These are phyloP conservation scores for Lasius fuliginosus DNA, from an alignment of 2,888 invertebrate genomes.

Conservation along the genomic window DNA sequence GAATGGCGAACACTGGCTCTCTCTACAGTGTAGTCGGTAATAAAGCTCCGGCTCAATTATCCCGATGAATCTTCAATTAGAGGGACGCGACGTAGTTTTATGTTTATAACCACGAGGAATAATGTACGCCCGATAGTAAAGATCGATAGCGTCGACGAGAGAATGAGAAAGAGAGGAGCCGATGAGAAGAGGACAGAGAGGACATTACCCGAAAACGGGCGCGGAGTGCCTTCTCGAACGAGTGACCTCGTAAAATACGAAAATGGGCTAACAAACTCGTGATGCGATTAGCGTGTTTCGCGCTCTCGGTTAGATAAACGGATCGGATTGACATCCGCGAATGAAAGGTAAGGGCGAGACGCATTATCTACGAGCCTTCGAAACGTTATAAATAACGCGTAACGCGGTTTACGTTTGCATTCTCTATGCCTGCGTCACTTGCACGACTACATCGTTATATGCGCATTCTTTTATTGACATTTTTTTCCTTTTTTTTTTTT, in stretches of 20 bases:
- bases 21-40: constrained; percentile 62
- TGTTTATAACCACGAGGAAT: constrained; percentile 69
- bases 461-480: constrained; percentile 24
- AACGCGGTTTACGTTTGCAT: constrained; percentile 38
- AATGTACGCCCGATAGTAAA: constrained; percentile 73
- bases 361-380: constrained; percentile 36
- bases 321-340: constrained; percentile 39
- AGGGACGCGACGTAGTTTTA: constrained; percentile 69
- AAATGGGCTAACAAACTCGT: constrained; percentile 38
- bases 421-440: neutral
- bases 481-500: neutral
- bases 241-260: constrained; percentile 60
- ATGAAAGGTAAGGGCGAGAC: constrained; percentile 50
- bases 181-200: constrained; percentile 3
- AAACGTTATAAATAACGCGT: constrained; percentile 47
- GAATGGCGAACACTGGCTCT: constrained; percentile 36
- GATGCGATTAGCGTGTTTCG: constrained; percentile 53
- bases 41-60: constrained; percentile 78
- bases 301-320: constrained; percentile 25
- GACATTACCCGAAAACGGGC: neutral
- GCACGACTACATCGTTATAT: constrained; percentile 9
- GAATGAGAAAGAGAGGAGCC: neutral
- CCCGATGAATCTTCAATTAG: constrained; percentile 82
- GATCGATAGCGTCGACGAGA: constrained; percentile 66
- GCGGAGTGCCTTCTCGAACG: constrained; percentile 2